These are phyloP conservation scores for Spilogale gracilis DNA, from an alignment of 2,113 vertebrate genomes.

Conservation along the genomic window DNA sequence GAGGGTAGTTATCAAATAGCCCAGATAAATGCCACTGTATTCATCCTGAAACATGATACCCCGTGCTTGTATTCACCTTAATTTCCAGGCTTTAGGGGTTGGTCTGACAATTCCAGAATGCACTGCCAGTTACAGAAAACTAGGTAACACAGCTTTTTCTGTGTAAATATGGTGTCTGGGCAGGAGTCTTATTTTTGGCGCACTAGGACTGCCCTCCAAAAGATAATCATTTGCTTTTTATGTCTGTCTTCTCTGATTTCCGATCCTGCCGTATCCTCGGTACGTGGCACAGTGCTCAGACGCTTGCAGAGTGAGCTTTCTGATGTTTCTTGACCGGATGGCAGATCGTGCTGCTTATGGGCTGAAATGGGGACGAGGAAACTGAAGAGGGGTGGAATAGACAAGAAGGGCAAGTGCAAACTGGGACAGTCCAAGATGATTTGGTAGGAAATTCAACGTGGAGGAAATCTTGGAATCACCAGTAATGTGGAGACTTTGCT, in stretches of 20 bases:
- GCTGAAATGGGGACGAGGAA: not conserved
- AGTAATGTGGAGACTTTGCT: not conserved
- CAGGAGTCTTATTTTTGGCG: conserved; percentile 29
- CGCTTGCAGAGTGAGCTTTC: not conserved
- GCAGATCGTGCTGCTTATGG: not conserved
- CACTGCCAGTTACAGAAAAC: not conserved
- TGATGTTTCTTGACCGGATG: not conserved
- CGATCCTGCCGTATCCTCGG: not conserved
- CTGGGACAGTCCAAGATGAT: not conserved
- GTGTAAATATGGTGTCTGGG: not conserved
- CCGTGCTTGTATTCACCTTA: conserved; percentile 49
- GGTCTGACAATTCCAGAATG: not conserved
- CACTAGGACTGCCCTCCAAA: not conserved
- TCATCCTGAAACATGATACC: not conserved
- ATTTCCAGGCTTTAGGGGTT: conserved; percentile 20
- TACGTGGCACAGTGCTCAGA: not conserved
- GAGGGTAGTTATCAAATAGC: conserved; percentile 23
- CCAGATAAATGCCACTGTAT: conserved; percentile 15
- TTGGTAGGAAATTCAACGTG: not conserved
- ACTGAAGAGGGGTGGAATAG: not conserved
- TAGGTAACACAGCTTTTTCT: not conserved
- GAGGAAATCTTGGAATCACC: not conserved
- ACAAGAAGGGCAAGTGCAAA: not conserved
- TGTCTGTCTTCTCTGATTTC: not conserved
- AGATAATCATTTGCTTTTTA: not conserved